Percentiles rank a stretch among this genome's conserved stretches.
phyloP scores from a whole-genome alignment of 2,113 vertebrate species.

The Periophthalmodon schlosseri region DNA sequence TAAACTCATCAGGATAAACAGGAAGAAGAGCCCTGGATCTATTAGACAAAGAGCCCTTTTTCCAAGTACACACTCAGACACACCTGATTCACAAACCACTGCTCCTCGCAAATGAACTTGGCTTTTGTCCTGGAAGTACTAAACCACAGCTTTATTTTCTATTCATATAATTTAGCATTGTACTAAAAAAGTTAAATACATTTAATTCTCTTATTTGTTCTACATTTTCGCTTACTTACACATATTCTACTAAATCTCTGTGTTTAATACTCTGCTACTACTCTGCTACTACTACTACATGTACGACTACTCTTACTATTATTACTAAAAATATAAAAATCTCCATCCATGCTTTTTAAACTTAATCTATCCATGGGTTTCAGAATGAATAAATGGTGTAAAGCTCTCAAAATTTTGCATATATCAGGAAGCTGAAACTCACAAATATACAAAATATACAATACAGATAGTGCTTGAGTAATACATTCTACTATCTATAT shows the following conservation, averaged over 20 bases:
- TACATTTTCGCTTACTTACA: no score
- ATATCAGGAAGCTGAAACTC: not conserved
- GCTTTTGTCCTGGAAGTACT: not conserved
- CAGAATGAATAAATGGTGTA: no score
- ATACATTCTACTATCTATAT: not conserved
- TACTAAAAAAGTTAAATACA: no score
- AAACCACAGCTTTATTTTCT: not conserved
- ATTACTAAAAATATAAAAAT: no score
- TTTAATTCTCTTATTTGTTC: no score
- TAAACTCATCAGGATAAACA: constrained; percentile 68
- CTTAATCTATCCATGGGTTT: no score
- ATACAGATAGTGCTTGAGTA: not conserved
- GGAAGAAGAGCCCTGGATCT: constrained; percentile 57
- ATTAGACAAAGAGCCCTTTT: constrained; percentile 27
- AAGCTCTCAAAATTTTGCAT: not conserved
- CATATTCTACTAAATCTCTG: no score
- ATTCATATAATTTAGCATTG: no score
- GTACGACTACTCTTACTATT: no score
- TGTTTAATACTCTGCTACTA: no score
- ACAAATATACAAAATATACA: not conserved
- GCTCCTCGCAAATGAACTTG: not conserved
- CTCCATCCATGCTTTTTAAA: no score
- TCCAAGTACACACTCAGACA: constrained; percentile 28
- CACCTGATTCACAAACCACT: constrained; percentile 50
- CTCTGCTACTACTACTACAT: no score